These are phyloP conservation scores for Pelobates fuscus DNA, from an alignment of 2,113 vertebrate species.

Conservation along the genomic window DNA sequence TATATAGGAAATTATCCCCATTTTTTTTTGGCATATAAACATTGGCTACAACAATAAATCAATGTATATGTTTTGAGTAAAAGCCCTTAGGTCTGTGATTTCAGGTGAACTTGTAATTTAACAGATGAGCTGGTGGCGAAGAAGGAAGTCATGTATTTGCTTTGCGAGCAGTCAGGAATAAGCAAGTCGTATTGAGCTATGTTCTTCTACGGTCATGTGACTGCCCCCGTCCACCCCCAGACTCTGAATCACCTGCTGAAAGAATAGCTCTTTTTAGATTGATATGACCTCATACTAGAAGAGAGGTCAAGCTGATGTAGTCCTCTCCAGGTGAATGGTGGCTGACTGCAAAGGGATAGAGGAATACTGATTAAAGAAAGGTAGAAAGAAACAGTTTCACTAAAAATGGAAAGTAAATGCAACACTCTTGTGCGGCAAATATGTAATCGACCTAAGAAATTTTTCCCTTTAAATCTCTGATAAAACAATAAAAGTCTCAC, in stretches of 20 bases:
- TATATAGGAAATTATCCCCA: no score
- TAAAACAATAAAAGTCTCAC: no score
- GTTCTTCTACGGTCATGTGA: neutral
- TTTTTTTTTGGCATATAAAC: no score
- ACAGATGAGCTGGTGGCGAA: neutral
- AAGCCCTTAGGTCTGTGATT: neutral
- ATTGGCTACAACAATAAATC: neutral
- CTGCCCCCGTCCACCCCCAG: neutral
- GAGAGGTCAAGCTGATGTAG: neutral
- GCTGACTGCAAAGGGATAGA: neutral
- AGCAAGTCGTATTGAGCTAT: neutral
- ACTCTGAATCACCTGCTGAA: neutral
- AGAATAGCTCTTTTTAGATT: neutral
- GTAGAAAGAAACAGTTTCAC: neutral
- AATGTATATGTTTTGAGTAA: neutral
- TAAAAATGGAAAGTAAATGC: no score
- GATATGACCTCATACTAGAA: neutral
- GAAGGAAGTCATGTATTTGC: neutral
- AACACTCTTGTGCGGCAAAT: no score
- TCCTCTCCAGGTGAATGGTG: neutral
- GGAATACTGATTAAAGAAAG: neutral
- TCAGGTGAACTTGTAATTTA: neutral
- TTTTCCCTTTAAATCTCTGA: no score
- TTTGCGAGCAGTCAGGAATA: neutral
- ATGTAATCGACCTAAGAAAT: no score